phyloP scores from a whole-genome alignment of 1,140 invertebrate species.

The Pemphigus obesinymphae region DNA sequence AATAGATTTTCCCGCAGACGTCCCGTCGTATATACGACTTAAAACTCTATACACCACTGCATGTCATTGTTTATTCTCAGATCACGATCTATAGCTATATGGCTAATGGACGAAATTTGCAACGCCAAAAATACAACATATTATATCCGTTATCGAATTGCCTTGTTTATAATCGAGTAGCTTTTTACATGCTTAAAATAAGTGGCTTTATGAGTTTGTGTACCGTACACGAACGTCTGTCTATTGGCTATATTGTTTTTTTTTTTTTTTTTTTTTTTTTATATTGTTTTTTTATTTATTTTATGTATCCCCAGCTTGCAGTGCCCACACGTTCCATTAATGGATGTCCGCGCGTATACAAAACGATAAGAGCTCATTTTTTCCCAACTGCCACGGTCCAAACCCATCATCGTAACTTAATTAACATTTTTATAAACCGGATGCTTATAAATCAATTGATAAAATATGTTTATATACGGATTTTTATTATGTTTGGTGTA shows the following conservation, averaged over 20 bases:
- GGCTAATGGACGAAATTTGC: constrained; percentile 17
- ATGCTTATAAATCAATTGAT: constrained; percentile 21
- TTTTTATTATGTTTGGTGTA: constrained; percentile 13
- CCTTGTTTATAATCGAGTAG: background rate
- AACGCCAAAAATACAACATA: constrained; percentile 16
- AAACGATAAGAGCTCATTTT: constrained; percentile 12
- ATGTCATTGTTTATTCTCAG: background rate
- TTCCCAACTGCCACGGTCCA: background rate
- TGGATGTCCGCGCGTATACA: background rate
- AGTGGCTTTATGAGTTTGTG: constrained; percentile 2
- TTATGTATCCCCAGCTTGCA: background rate
- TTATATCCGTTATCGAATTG: background rate
- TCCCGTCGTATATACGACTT: background rate
- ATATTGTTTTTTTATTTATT: background rate
- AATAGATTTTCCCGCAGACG: background rate
- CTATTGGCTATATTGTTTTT: background rate
- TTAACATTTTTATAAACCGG: constrained; percentile 31
- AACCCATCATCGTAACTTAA: background rate
- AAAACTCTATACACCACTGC: background rate
- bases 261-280: background rate
- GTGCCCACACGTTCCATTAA: constrained; percentile 23
- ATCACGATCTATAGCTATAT: background rate
- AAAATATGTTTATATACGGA: background rate
- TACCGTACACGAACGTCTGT: background rate
- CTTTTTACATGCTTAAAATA: constrained; percentile 3